Evolutionary conservation across 2,888 invertebrate species (phyloP).

Genomic region (Cerastis leucographa): DNA sequence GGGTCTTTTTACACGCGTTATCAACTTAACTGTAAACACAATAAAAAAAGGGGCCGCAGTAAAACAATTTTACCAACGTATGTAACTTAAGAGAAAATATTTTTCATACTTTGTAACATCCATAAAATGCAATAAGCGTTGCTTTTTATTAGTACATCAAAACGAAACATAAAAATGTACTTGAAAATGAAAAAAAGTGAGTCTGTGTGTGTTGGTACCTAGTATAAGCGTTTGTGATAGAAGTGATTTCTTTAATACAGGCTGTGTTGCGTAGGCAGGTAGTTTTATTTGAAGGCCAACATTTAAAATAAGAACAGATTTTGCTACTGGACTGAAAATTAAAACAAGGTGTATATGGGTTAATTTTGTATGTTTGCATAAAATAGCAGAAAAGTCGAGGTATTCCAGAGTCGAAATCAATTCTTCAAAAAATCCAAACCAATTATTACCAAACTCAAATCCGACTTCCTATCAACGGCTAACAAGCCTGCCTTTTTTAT

Average conservation of each 20-base stretch:
- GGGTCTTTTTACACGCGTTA: not conserved
- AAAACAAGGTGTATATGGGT: not conserved
- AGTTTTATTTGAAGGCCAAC: not conserved
- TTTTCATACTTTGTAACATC: slow-evolving; percentile 17
- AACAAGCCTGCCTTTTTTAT: slow-evolving; percentile 8
- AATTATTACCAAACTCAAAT: not conserved
- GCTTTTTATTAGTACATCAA: slow-evolving; percentile 34
- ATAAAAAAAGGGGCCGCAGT: not conserved
- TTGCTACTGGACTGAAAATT: not conserved
- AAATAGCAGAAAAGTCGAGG: not conserved
- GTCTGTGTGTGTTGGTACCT: not conserved
- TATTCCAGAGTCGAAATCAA: not conserved
- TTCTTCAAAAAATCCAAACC: not conserved
- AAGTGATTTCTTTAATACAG: not conserved
- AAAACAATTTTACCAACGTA: slow-evolving; percentile 13
- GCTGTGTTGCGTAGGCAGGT: not conserved
- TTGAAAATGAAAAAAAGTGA: not conserved
- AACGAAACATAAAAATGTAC: slow-evolving; percentile 22
- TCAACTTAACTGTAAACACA: not conserved
- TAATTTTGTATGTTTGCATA: not conserved
- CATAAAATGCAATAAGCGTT: slow-evolving; percentile 45
- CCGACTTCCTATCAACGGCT: not conserved
- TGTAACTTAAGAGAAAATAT: slow-evolving; percentile 12
- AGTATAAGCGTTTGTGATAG: not conserved
- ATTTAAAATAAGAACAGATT: not conserved